Evolutionary conservation across 2,797 vertebrate genomes (phyloP).

Genomic region (Danionella dracula): DNA sequence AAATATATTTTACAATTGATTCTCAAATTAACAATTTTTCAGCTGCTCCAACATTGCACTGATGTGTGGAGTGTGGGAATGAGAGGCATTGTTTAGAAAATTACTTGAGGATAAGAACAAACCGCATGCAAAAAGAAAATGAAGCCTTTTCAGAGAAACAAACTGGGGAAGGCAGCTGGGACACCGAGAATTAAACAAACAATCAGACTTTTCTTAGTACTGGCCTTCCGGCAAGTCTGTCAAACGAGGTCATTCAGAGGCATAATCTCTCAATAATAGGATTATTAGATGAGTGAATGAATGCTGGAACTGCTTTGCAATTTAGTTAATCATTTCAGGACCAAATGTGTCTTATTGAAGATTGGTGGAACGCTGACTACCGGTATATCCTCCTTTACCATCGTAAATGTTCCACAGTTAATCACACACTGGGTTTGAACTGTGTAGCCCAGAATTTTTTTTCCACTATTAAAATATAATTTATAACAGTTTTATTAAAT

Average conservation of each 20-base stretch:
- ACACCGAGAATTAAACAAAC: constrained; percentile 25
- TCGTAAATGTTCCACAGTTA: not conserved
- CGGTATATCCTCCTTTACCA: not conserved
- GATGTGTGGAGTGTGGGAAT: no score
- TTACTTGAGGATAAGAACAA: no score
- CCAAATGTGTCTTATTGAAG: not conserved
- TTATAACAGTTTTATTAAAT: no score
- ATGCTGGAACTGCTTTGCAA: not conserved
- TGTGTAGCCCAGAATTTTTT: no score
- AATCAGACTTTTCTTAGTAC: constrained; percentile 31
- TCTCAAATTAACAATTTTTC: no score
- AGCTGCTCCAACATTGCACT: no score
- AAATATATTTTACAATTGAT: no score
- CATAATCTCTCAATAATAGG: constrained; percentile 15
- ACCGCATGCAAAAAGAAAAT: not conserved
- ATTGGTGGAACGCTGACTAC: not conserved
- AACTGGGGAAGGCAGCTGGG: constrained; percentile 16
- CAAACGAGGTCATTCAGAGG: constrained; percentile 11
- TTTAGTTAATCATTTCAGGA: constrained; percentile 11
- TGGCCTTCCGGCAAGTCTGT: constrained; percentile 25
- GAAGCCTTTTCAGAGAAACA: constrained; percentile 20
- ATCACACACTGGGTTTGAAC: no score
- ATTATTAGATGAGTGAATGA: constrained; percentile 1
- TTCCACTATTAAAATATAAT: no score
- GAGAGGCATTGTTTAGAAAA: no score